These are phyloP conservation scores for Peromyscus californicus DNA, from an alignment of 2,113 vertebrate species.

Conservation along the genomic window DNA sequence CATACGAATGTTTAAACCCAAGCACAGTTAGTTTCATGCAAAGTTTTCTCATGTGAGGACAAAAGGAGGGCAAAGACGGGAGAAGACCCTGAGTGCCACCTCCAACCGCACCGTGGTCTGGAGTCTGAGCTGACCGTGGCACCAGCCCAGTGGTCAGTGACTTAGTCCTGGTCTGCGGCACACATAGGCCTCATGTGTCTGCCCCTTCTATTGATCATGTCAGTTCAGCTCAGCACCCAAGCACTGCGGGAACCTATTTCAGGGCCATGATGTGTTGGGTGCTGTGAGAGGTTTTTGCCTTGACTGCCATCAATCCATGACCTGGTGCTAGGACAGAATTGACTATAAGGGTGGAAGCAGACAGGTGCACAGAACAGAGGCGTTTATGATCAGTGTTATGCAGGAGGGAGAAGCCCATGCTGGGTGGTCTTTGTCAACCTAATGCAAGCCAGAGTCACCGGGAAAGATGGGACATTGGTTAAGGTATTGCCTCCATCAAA, in stretches of 20 bases:
- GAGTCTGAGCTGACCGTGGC: neutral
- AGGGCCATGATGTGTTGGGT: neutral
- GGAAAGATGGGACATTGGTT: neutral
- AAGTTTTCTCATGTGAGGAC: neutral
- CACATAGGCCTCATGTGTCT: neutral
- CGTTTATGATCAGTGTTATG: neutral
- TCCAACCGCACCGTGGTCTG: neutral
- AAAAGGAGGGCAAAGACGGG: neutral
- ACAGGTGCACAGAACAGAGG: fast-evolving
- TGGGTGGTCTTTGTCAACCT: neutral
- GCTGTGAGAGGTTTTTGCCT: neutral
- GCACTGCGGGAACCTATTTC: neutral
- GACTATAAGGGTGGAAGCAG: neutral
- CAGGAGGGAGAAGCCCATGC: neutral
- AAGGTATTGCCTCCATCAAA: neutral
- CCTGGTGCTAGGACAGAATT: neutral
- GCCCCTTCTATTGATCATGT: neutral
- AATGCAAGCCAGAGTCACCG: neutral
- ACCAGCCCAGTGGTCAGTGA: neutral
- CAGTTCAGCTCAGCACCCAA: neutral
- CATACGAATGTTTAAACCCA: neutral
- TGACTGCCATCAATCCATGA: neutral
- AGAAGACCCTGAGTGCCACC: neutral
- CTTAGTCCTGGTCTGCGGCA: neutral
- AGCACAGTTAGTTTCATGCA: neutral